Evolutionary conservation across 2,888 invertebrate species (phyloP).

Genomic region (Mamestra brassicae): DNA sequence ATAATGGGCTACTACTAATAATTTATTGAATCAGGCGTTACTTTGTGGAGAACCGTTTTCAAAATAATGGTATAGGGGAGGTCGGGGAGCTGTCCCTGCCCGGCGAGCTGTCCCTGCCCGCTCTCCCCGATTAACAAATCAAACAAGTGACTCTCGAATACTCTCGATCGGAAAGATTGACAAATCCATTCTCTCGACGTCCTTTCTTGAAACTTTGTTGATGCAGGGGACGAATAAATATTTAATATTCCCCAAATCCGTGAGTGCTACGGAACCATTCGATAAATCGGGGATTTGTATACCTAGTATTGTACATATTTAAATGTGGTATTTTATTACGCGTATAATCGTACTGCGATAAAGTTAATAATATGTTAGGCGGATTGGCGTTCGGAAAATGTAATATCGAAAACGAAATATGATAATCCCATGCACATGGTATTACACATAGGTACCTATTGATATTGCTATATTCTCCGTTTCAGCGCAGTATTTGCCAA

Average conservation of each 20-base stretch:
- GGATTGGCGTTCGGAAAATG: background rate
- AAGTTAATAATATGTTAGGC: background rate
- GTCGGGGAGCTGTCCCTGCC: background rate
- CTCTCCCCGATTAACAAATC: conserved; percentile 57
- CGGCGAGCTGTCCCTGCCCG: background rate
- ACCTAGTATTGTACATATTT: background rate
- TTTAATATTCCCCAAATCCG: conserved; percentile 35
- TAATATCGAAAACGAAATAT: background rate
- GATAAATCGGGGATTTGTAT: background rate
- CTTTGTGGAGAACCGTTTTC: conserved; percentile 53
- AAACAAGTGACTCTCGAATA: conserved; percentile 55
- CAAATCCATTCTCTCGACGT: conserved; percentile 43
- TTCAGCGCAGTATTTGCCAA: no score
- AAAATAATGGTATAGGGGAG: conserved; percentile 49
- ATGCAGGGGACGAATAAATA: conserved; percentile 30
- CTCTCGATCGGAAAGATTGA: conserved; percentile 46
- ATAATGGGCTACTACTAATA: conserved; percentile 53
- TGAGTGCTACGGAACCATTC: conserved; percentile 5
- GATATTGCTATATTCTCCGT: no score
- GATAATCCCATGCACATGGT: background rate
- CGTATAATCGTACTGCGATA: background rate
- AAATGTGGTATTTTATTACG: conserved; percentile 4
- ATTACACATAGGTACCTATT: no score
- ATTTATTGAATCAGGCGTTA: conserved; percentile 57
- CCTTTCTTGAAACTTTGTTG: conserved; percentile 35